Conservation (phyloP, 2,888 invertebrate species). For the Pristionchus fissidentatus region DNA sequence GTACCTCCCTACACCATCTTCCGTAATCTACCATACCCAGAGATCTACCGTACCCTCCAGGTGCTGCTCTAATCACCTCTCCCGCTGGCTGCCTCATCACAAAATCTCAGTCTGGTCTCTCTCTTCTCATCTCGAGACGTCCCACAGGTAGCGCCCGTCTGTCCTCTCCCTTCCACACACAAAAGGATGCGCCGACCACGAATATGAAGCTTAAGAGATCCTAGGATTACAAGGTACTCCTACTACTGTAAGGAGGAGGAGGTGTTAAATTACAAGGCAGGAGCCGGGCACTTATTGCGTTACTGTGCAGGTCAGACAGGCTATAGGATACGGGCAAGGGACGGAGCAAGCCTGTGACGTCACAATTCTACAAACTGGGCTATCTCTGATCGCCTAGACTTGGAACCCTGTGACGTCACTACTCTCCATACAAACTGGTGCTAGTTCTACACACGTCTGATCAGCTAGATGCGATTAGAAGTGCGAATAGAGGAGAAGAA, state of each 20-base stretch:
- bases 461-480: neutral
- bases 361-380: neutral
- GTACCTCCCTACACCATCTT: neutral
- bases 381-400: neutral
- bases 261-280: too few species aligned
- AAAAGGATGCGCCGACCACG: constrained; percentile 28
- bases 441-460: too few species aligned
- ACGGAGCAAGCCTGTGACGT: too few species aligned
- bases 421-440: neutral
- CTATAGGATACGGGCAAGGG: too few species aligned
- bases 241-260: constrained; percentile 29
- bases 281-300: neutral
- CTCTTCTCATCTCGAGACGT: neutral
- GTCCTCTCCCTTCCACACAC: too few species aligned
- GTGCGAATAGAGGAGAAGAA: neutral
- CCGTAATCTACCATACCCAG: neutral
- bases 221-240: constrained; percentile 20
- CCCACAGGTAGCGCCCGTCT: neutral
- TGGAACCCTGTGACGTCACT: constrained; percentile 10
- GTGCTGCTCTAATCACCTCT: neutral
- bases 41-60: constrained; percentile 10
- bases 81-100: neutral
- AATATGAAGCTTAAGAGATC: constrained; percentile 31
- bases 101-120: neutral
- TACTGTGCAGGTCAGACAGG: too few species aligned